Base-by-base conservation (phyloP, 2,113 vertebrate genomes). In the Etia nguti region DNA sequence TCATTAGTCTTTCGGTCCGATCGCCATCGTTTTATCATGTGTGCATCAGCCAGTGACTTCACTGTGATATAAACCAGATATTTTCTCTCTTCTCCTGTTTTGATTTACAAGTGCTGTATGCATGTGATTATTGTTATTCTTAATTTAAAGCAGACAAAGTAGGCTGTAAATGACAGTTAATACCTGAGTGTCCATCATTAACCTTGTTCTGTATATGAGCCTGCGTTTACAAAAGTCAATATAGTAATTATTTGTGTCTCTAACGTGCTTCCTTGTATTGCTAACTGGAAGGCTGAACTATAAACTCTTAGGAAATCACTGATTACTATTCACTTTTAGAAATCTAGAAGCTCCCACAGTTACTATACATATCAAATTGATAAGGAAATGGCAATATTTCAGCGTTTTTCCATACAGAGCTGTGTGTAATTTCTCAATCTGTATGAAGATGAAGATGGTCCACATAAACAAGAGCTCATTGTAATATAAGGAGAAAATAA, bases 1-100 rank as follows among this genome's bases (percentile, higher is more conserved):
- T 16, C 55, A 34, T n/a, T 8, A 46, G 36, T 36, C 43, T 43
- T 68, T 80, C 34, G 77, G 48, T 79, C 54, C 10, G 10, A 48
- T 52, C 5, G 8, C 29, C 12, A 68, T 56, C 4, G 2, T 85
- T 77, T 83, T 54, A 38, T 86, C 48, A n/a, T 29, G n/a, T 90
- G 22, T 86, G 77, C 36, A 34, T 90, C 83, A 80, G 26, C 65
- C 52, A 70, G 55, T 73, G 81, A 85, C n/a, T 56, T 57, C 38
- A 62, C 41, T 75, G 52, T 48, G 36, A 22, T 38, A 34, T 83
- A 48, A 86, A 84, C 24, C 41, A 10, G 9, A 34, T 79, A 34
- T 80, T 34, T 79, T 85, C 11, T 2, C 2, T 56, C 13, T 65
- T 10, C 52, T 31, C 3, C 48, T 29, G 6, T 59, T 56, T 54